Conservation (phyloP, 2,113 vertebrate species). For the Heterotis niloticus region DNA sequence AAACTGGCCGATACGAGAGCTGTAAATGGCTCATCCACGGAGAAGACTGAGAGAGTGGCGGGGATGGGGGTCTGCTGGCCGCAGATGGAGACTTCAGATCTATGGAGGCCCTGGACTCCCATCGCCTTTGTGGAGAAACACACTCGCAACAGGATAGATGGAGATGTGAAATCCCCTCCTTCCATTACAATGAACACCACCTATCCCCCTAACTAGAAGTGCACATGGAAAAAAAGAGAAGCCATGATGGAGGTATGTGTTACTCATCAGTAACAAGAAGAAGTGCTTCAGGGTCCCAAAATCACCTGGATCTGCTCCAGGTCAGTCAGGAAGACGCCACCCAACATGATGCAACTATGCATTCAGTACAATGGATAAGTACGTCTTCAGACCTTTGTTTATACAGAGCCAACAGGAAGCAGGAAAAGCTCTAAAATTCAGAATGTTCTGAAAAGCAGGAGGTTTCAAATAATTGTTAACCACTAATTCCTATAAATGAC, state of each 20-base stretch:
- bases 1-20: not conserved
- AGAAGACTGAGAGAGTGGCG: not conserved
- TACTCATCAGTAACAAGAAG: not conserved
- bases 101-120: constrained; percentile 13
- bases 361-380: no score
- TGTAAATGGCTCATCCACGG: not conserved
- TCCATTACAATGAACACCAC: not conserved
- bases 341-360: no score
- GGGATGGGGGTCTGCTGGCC: no score
- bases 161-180: not conserved
- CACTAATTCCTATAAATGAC: constrained; percentile 48
- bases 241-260: not conserved
- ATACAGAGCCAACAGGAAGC: no score
- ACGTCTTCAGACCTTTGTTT: no score
- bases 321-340: no score
- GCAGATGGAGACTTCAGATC: not conserved
- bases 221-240: not conserved
- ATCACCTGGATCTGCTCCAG: not conserved
- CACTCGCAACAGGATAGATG: not conserved
- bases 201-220: not conserved
- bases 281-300: not conserved
- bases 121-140: not conserved
- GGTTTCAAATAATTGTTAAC: no score
- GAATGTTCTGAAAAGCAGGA: no score
- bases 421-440: no score